Evolutionary conservation across 1,140 invertebrate species (phyloP).

Genomic region (Leguminivora glycinivorella): DNA sequence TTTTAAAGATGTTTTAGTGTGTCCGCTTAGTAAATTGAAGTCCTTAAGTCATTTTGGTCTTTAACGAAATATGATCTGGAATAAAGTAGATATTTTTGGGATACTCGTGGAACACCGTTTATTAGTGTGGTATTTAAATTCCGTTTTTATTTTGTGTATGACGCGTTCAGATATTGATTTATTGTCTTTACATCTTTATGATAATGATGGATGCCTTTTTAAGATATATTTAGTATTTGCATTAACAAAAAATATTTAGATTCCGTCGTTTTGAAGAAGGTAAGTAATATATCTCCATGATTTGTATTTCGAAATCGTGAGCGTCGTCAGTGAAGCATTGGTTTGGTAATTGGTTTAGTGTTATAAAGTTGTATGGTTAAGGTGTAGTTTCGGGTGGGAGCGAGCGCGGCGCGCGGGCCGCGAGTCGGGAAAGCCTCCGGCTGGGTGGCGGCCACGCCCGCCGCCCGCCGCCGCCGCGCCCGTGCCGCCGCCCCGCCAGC

Average conservation of each 20-base stretch:
- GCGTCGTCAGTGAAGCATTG: neutral
- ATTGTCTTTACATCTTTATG: neutral
- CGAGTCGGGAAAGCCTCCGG: slow-evolving; percentile 6
- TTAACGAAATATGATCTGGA: too few relatives aligned
- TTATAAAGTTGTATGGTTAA: neutral
- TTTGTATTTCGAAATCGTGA: neutral
- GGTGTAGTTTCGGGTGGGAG: neutral
- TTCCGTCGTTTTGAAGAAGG: neutral
- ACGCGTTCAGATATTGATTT: slow-evolving; percentile 9
- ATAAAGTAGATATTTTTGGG: too few relatives aligned
- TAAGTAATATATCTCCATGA: neutral
- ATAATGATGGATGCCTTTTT: neutral
- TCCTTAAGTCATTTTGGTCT: too few relatives aligned
- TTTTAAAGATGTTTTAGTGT: too few relatives aligned
- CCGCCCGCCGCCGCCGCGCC: neutral
- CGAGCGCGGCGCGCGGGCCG: neutral
- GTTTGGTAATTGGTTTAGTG: neutral
- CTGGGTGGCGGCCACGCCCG: slow-evolving; percentile 6
- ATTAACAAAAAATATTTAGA: slow-evolving; percentile 16
- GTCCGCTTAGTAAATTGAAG: too few relatives aligned
- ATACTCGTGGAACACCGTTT: too few relatives aligned
- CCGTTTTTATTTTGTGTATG: slow-evolving; percentile 1
- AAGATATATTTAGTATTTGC: slow-evolving; percentile 3
- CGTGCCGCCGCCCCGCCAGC: neutral
- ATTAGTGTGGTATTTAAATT: slow-evolving; percentile 15